Evolutionary conservation across 2,888 invertebrate genomes (phyloP).

Genomic region (Sabellastarte sp.): DNA sequence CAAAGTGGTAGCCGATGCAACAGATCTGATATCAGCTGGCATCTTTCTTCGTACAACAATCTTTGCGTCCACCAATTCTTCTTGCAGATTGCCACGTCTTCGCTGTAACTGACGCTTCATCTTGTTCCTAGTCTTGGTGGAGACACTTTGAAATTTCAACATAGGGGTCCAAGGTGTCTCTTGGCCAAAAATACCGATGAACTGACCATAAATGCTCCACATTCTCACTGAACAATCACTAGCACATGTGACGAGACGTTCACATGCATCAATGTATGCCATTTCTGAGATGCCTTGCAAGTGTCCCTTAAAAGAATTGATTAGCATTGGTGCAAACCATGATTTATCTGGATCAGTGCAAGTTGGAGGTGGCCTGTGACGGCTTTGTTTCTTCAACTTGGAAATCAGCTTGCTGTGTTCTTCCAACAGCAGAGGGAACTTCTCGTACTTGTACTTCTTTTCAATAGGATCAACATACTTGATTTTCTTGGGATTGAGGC

Average conservation of each 20-base stretch:
- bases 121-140: neutral
- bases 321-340: slow-evolving; percentile 32
- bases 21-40: slow-evolving; percentile 74
- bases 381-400: neutral
- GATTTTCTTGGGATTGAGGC: neutral
- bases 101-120: neutral
- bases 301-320: slow-evolving; percentile 67
- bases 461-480: neutral
- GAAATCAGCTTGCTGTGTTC: neutral
- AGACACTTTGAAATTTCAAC: neutral
- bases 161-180: slow-evolving; percentile 66
- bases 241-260: slow-evolving; percentile 70
- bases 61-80: too few relatives aligned
- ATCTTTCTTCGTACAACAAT: slow-evolving; percentile 59
- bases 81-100: neutral
- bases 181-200: slow-evolving; percentile 75
- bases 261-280: slow-evolving; percentile 68
- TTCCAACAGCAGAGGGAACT: neutral
- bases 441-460: neutral
- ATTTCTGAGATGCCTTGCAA: slow-evolving; percentile 69
- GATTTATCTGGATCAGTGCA: slow-evolving; percentile 1
- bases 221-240: slow-evolving; percentile 68
- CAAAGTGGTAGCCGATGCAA: slow-evolving; percentile 75
- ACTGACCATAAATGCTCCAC: slow-evolving; percentile 45
- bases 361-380: slow-evolving; percentile 1